A percentile compares a stretch with the other conserved stretches of the same genome.
Conservation (phyloP, 2,113 vertebrate genomes). For the Formicarius rufipectus region DNA sequence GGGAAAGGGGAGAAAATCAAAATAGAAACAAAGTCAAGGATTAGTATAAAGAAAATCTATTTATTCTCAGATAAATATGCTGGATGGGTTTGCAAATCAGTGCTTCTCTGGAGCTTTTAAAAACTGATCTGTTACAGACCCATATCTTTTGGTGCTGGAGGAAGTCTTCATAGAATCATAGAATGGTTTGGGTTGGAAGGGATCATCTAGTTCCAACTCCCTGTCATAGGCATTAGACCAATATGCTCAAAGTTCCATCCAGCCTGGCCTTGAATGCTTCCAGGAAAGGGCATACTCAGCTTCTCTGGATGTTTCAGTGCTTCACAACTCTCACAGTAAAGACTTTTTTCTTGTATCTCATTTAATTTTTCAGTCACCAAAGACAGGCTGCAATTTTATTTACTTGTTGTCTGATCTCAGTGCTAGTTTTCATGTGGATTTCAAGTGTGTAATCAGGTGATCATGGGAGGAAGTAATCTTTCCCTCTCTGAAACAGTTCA, state of each 20-base stretch:
- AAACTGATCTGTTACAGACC: not conserved
- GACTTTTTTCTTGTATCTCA: not conserved
- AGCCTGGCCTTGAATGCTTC: not conserved
- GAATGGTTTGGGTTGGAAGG: not conserved
- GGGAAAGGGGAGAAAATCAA: not conserved
- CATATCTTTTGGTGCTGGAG: not conserved
- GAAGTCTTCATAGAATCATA: not conserved
- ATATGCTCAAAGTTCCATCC: not conserved
- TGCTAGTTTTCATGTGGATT: not conserved
- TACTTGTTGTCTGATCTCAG: not conserved
- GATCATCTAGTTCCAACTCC: fast-evolving
- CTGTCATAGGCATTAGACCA: not conserved
- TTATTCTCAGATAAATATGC: not conserved
- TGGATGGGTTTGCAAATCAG: not conserved
- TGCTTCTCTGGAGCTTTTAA: not conserved
- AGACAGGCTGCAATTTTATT: not conserved
- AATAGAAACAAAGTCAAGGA: not conserved
- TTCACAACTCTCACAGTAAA: not conserved
- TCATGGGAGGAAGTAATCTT: not conserved
- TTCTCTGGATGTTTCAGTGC: not conserved
- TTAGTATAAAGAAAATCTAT: not conserved
- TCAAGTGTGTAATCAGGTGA: not conserved
- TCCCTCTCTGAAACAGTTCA: not conserved
- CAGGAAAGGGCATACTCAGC: not conserved
- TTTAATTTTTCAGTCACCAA: not conserved